Evolutionary conservation across 2,797 vertebrate genomes (phyloP).

Genomic region (Phylloscopus collybita): DNA sequence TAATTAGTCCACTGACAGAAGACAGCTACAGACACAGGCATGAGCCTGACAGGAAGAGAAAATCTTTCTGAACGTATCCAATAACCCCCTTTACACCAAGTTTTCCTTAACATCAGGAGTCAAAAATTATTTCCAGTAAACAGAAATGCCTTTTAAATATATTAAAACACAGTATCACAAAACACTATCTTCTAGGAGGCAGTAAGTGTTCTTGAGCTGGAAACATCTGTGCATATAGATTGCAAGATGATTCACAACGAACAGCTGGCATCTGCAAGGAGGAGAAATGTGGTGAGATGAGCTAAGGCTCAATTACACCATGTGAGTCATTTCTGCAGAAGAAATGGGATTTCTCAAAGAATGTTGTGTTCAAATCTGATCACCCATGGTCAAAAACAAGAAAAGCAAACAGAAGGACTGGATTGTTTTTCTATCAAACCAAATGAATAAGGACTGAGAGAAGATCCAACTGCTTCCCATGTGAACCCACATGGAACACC

Average conservation of each 20-base stretch:
- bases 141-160: background rate
- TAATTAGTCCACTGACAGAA: background rate
- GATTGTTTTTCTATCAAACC: background rate
- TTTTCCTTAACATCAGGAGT: background rate
- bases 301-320: background rate
- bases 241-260: background rate
- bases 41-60: background rate
- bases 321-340: background rate
- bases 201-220: background rate
- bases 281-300: background rate
- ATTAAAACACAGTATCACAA: background rate
- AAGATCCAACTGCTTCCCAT: background rate
- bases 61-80: background rate
- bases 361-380: background rate
- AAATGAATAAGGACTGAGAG: background rate
- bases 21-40: background rate
- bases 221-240: background rate
- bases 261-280: background rate
- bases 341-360: background rate
- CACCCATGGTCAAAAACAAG: background rate
- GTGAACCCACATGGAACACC: background rate
- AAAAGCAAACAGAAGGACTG: background rate
- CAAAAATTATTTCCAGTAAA: background rate
- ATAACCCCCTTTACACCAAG: background rate
- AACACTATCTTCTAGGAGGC: background rate